Conservation (phyloP, 2,888 invertebrate genomes). For the Formica aserva region DNA sequence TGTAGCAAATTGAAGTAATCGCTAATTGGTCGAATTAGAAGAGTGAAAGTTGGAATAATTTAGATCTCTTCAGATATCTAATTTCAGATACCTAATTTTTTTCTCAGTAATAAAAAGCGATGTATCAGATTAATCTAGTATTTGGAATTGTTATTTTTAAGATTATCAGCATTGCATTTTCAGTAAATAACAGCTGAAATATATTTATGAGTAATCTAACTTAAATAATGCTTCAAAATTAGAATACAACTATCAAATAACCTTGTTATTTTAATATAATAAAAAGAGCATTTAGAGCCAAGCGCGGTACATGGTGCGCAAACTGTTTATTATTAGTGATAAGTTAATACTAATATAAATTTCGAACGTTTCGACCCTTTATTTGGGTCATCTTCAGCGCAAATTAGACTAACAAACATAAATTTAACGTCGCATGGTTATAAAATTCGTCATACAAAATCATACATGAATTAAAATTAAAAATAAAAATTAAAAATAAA, state of each 20-base stretch:
- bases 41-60: constrained; percentile 28
- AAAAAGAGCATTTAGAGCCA: too few relatives aligned
- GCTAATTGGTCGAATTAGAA: constrained; percentile 14
- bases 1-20: constrained; percentile 6
- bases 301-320: too few relatives aligned
- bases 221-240: not conserved
- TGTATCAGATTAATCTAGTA: not conserved
- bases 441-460: too few relatives aligned
- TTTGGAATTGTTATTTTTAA: not conserved
- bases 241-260: not conserved
- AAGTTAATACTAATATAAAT: too few relatives aligned
- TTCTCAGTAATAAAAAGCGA: not conserved
- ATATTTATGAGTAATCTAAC: not conserved
- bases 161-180: not conserved
- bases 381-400: too few relatives aligned
- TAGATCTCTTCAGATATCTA: constrained; percentile 12
- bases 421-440: too few relatives aligned
- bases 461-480: too few relatives aligned
- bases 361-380: too few relatives aligned
- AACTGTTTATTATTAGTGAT: too few relatives aligned
- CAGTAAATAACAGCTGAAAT: not conserved
- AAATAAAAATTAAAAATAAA: too few relatives aligned
- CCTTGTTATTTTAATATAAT: too few relatives aligned
- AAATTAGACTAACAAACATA: too few relatives aligned
- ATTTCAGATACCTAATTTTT: not conserved